These are phyloP conservation scores for Varanus komodoensis DNA, from an alignment of 2,113 vertebrate species.

Conservation along the genomic window DNA sequence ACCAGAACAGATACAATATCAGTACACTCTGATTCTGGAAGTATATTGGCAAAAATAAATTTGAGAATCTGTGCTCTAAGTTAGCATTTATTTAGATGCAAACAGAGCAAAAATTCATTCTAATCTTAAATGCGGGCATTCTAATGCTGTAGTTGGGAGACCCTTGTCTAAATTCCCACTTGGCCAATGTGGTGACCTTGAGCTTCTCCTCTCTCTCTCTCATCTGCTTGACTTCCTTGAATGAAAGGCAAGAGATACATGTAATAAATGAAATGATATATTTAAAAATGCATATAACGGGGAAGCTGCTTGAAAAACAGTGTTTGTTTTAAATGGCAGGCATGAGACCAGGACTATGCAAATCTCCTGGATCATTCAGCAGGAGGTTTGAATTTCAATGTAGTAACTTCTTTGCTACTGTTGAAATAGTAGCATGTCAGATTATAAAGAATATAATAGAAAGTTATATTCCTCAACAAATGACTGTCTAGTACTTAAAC, in stretches of 20 bases:
- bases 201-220: background rate
- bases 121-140: background rate
- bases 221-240: background rate
- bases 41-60: background rate
- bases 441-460: background rate
- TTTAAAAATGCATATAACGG: conserved; percentile 10
- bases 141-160: too few relatives aligned
- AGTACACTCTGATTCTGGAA: background rate
- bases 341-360: background rate
- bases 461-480: conserved; percentile 40
- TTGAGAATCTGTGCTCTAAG: background rate
- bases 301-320: background rate
- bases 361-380: background rate
- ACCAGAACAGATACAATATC: background rate
- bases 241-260: background rate
- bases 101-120: conserved; percentile 5
- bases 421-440: background rate
- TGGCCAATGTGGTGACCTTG: background rate
- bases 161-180: too few relatives aligned
- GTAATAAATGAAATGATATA: background rate
- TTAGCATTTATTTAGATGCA: background rate
- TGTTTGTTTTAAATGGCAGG: background rate
- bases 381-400: background rate
- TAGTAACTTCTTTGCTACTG: background rate
- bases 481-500: conserved; percentile 35